Conservation (phyloP, 1,140 invertebrate species). For the Laupala kohalensis region DNA sequence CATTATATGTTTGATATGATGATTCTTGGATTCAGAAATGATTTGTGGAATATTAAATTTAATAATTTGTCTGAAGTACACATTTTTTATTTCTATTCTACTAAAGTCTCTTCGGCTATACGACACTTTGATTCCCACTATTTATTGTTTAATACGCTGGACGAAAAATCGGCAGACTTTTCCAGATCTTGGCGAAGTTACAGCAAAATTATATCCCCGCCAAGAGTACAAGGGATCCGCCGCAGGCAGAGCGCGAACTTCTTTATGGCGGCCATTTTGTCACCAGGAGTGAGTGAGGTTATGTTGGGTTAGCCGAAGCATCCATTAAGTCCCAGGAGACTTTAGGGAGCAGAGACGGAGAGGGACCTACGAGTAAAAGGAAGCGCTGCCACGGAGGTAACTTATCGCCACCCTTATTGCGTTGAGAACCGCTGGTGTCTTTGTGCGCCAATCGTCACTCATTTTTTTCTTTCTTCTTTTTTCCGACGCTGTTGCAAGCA, state of each 20-base stretch:
- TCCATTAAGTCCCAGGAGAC: neutral
- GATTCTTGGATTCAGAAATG: no score
- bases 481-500: neutral
- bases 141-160: no score
- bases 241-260: neutral
- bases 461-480: slow-evolving; percentile 6
- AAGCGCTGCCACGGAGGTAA: slow-evolving; percentile 1
- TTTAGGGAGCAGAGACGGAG: neutral
- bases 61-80: no score
- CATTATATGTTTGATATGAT: no score
- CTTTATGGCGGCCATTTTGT: slow-evolving; percentile 11
- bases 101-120: no score
- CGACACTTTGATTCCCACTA: no score
- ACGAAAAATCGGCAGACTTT: no score
- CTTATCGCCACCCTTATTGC: slow-evolving; percentile 10
- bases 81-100: no score
- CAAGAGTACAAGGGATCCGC: no score
- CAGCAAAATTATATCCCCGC: no score
- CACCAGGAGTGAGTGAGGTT: slow-evolving; percentile 1
- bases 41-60: no score
- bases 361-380: neutral
- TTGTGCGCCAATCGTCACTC: slow-evolving; percentile 11
- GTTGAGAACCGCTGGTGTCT: neutral
- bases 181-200: no score
- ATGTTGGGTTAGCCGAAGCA: slow-evolving; percentile 1